Evolutionary conservation across 2,888 invertebrate genomes (phyloP).

Genomic region (Pammene aurita): DNA sequence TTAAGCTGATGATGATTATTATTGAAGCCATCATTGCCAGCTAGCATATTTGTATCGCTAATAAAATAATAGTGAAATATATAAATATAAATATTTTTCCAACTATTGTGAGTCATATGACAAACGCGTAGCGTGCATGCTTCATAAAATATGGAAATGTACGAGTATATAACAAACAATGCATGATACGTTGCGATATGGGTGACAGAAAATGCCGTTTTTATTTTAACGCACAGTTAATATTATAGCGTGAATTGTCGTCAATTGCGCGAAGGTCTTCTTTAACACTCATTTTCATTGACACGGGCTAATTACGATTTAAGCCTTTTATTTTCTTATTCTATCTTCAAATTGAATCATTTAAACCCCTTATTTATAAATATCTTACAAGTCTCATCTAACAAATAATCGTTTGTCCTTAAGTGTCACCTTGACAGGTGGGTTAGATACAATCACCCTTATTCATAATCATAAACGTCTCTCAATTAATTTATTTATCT

Average conservation of each 20-base stretch:
- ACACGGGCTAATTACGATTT: background rate
- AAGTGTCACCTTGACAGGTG: no score
- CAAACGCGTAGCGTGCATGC: slow-evolving; percentile 30
- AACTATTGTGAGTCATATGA: slow-evolving; percentile 27
- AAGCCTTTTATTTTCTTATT: background rate
- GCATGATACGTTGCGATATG: slow-evolving; percentile 30
- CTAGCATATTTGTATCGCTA: background rate
- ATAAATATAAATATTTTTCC: slow-evolving; percentile 14
- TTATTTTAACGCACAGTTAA: slow-evolving; percentile 21
- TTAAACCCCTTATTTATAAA: no score
- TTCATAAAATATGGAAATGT: slow-evolving; percentile 36
- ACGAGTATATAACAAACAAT: slow-evolving; percentile 31
- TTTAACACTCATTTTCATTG: background rate
- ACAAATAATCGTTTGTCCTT: no score
- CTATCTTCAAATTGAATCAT: background rate
- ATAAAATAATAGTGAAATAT: slow-evolving; percentile 14
- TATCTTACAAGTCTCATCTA: no score
- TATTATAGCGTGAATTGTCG: slow-evolving; percentile 26
- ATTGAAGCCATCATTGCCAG: no score
- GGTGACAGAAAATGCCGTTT: slow-evolving; percentile 34
- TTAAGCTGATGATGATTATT: no score
- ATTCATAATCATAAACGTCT: no score
- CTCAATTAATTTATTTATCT: no score
- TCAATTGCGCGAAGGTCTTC: slow-evolving; percentile 27
- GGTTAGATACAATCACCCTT: no score